phyloP scores from a whole-genome alignment of 2,797 vertebrate genomes.

The Sciaenops ocellatus region DNA sequence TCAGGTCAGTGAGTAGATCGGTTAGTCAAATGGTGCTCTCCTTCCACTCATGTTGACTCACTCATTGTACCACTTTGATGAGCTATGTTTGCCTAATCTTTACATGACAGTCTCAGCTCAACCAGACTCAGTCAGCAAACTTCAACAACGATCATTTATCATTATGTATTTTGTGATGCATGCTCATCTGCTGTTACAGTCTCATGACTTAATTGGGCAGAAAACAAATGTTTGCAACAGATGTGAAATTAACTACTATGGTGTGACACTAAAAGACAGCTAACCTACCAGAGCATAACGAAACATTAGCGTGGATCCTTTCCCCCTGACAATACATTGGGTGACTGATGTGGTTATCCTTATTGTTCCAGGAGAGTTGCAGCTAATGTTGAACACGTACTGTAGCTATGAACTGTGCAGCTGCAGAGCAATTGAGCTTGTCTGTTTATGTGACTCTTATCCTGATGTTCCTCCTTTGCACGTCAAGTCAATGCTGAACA shows the following conservation, averaged over 20 bases:
- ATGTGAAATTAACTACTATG: conserved; percentile 36
- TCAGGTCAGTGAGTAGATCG: conserved; percentile 16
- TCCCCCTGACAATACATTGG: conserved; percentile 10
- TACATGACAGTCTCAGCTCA: background rate
- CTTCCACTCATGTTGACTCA: background rate
- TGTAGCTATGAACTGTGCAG: conserved; percentile 8
- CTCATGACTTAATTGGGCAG: conserved; percentile 20
- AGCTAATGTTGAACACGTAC: conserved; percentile 13
- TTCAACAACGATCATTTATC: conserved; percentile 23
- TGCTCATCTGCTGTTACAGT: conserved; percentile 20
- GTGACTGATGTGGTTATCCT: conserved; percentile 34
- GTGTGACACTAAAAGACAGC: conserved; percentile 19
- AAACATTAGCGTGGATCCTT: background rate
- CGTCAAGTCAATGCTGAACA: conserved; percentile 11
- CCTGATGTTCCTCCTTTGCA: background rate
- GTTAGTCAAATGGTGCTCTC: background rate
- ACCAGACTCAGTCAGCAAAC: conserved; percentile 8
- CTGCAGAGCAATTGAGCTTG: conserved; percentile 20
- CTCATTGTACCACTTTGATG: background rate
- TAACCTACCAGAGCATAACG: conserved; percentile 16
- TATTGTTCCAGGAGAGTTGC: conserved; percentile 13
- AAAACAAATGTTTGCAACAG: conserved; percentile 31
- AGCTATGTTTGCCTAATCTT: background rate
- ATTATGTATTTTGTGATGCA: conserved; percentile 13
- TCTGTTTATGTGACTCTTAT: conserved; percentile 12